Base-by-base conservation (phyloP, 2,888 invertebrate species). In the Latrodectus hesperus region DNA sequence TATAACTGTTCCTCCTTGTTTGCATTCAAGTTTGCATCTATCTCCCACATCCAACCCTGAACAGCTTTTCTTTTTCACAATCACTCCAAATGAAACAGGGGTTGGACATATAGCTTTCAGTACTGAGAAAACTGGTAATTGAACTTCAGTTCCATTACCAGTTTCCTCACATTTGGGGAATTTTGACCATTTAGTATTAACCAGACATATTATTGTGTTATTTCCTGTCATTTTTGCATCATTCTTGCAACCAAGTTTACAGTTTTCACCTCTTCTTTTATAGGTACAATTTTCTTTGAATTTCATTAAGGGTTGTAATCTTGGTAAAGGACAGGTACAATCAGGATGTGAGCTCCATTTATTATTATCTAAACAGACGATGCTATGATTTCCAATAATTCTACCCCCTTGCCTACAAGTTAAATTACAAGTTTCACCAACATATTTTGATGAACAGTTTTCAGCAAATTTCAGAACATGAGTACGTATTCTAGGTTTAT, bases 331-430 rank as follows among this genome's bases (percentile, higher is more conserved):
- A 26, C 78, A 78, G 10, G 53, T 53, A 26, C 78, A 78, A 14
- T 53, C 22, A 10, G 78, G 78, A 10, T 17, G 55, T 4, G 17
- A 52, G 8, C 68, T 53, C 78, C 78, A 78, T 22, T 12, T 17
- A 26, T 53, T 68, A 10, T 51, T 22, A 12, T 52, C 26, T 16
- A 53, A 14, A n/a, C 78, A 78, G 16, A 22, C 17, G 8, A 78
- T 68, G 11, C 14, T 68, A 26, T 10, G 16, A 12, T 78, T 22
- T 22, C 68, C 70, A 16, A 70, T 9, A 5, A 70, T 3, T 1
- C 60, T 71, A 10, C 79, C 71, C 11, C 74, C 82, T 2, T 0
- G 11, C 68, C 14, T 74, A 11, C 82, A 82, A 16, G 5, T 55
- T 6, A 82, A 10, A 11, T 11, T 10, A 17, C 84, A 84, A 6